These are phyloP conservation scores for Brachionus rubens DNA, from an alignment of 1,140 invertebrate genomes.

Conservation along the genomic window DNA sequence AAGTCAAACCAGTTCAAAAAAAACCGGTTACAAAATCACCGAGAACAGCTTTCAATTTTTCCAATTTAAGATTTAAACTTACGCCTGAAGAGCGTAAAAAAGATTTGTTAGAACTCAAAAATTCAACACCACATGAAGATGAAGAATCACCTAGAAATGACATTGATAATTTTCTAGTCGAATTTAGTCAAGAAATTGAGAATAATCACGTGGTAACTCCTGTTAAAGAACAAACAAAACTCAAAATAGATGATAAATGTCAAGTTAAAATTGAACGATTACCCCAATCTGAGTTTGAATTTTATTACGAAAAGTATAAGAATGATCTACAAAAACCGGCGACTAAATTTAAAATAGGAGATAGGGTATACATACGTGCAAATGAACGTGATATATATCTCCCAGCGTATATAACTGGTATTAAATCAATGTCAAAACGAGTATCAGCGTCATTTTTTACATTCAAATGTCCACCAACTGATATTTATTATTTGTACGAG, in stretches of 20 bases:
- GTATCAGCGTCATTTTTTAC: neutral
- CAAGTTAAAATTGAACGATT: neutral
- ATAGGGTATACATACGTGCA: neutral
- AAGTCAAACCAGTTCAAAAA: neutral
- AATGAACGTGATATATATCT: neutral
- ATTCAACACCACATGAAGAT: neutral
- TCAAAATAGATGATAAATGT: neutral
- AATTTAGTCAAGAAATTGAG: neutral
- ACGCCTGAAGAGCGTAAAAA: conserved; percentile 19
- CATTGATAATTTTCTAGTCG: neutral
- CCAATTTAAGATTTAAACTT: neutral
- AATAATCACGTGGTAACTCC: too few relatives aligned
- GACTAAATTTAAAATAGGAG: neutral
- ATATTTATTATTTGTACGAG: neutral
- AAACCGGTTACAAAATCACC: neutral
- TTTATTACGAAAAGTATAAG: neutral
- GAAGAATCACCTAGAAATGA: neutral
- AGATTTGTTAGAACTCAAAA: neutral
- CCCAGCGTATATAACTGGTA: neutral
- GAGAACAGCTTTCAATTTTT: conserved; percentile 6
- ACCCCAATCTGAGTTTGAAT: neutral
- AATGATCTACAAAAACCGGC: neutral
- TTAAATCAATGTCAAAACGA: neutral
- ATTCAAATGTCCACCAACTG: neutral
- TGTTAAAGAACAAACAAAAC: neutral